These are phyloP conservation scores for Pangasianodon hypophthalmus DNA, from an alignment of 2,113 vertebrate species.

Conservation along the genomic window DNA sequence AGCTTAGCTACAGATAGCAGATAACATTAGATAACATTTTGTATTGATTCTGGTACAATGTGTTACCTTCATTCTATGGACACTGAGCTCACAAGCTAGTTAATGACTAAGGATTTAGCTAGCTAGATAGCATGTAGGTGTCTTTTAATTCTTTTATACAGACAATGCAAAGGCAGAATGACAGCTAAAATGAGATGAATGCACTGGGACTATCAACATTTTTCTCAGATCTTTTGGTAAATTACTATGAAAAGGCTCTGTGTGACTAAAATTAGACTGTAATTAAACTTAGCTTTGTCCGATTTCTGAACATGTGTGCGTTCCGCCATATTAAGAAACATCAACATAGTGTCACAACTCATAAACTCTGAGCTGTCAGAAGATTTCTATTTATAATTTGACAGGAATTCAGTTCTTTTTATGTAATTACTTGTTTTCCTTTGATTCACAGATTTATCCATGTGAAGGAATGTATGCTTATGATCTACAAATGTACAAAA, in stretches of 20 bases:
- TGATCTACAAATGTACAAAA: background rate
- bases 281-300: slow-evolving; percentile 1
- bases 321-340: background rate
- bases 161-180: background rate
- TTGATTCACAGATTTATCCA: background rate
- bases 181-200: background rate
- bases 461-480: background rate
- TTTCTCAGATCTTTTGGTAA: background rate
- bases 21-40: background rate
- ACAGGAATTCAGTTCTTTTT: background rate
- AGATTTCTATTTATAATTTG: background rate
- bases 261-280: background rate
- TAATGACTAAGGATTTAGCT: background rate
- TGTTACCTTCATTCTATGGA: background rate
- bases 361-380: background rate
- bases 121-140: background rate
- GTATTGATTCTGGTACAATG: background rate
- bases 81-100: background rate
- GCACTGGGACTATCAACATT: background rate
- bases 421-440: background rate
- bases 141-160: background rate
- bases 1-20: background rate
- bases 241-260: background rate
- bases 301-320: background rate
- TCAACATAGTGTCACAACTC: background rate